Percentiles rank a stretch among this genome's conserved stretches.
Evolutionary conservation across 2,113 vertebrate genomes (phyloP).

Genomic region (Passer domesticus): DNA sequence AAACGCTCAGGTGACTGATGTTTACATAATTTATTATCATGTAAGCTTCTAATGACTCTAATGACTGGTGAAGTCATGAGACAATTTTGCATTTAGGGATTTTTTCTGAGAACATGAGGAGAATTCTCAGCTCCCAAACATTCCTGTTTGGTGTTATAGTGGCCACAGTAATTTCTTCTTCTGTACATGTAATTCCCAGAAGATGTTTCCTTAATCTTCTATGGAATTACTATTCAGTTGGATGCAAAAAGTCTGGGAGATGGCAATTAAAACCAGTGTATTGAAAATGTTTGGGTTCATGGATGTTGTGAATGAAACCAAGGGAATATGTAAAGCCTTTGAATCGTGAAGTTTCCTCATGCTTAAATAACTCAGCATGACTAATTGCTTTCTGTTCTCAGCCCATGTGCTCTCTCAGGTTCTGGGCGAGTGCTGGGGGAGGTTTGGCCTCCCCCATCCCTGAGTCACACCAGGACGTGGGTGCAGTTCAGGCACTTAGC

Average conservation of each 20-base stretch:
- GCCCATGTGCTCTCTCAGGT: background rate
- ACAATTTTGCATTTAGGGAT: background rate
- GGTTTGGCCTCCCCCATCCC: background rate
- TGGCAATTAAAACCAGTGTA: background rate
- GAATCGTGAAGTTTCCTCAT: background rate
- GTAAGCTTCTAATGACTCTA: background rate
- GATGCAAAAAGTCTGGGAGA: background rate
- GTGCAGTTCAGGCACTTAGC: background rate
- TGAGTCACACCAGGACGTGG: background rate
- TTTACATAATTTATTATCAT: background rate
- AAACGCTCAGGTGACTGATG: background rate
- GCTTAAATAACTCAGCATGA: background rate
- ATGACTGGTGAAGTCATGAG: background rate
- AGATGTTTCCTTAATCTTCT: background rate
- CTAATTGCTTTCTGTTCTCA: constrained; percentile 15
- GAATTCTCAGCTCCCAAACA: background rate
- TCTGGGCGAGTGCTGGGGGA: background rate
- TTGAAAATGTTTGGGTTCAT: background rate
- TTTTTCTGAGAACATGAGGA: background rate
- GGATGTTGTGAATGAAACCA: constrained; percentile 29
- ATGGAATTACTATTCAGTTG: background rate
- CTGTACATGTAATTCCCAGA: background rate
- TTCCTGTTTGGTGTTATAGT: background rate
- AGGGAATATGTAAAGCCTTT: background rate
- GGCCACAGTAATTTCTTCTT: background rate